Base-by-base conservation (phyloP, 2,888 invertebrate genomes). In the Habroteleia sp. region DNA sequence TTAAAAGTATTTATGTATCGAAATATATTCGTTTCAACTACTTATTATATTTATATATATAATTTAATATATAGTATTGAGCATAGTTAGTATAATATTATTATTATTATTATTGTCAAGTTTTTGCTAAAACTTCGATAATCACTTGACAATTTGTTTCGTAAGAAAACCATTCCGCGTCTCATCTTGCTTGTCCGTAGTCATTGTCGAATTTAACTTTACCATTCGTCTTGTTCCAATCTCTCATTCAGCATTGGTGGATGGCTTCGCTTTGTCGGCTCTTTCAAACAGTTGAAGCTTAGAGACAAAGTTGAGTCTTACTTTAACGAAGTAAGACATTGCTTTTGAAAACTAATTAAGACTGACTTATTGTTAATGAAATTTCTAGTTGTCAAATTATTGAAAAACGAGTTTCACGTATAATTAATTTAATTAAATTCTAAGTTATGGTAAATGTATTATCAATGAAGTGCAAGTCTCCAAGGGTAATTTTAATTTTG, bases 151-250 rank as follows among this genome's bases (percentile, higher is more conserved):
- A 37, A 72, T 52, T 33, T 48, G 10, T 23, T 62, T 62, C 37
- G 37, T 39, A 58, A 78, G 79, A 76, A 69, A 79, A 81, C 81
- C 78, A 81, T 82, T 82, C 79, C 82, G 81, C 83, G 79, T 82
- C 80, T 81, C 77, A 72, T 79, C 78, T 79, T 74, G 66, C 78
- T 79, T 77, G 76, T 78, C 78, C 78, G 72, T 73, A 80, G 78
- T 79, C 78, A 77, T 80, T 77, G 78, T 79, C 80, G 75, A 79
- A 77, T 80, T 78, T 79, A 74, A 79, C 80, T 79, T 72, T 75
- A 72, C 75, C 54, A 75, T 58, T 74, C 66, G 68, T 66, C 68
- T 50, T 74, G 44, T 74, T 73, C 62, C 56, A 68, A 68, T 76
- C 65, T 76, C 72, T 72, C 63, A 62, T 71, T 62, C 65, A 44